phyloP scores from a whole-genome alignment of 2,888 invertebrate species.

The Pediacus dermestoides region DNA sequence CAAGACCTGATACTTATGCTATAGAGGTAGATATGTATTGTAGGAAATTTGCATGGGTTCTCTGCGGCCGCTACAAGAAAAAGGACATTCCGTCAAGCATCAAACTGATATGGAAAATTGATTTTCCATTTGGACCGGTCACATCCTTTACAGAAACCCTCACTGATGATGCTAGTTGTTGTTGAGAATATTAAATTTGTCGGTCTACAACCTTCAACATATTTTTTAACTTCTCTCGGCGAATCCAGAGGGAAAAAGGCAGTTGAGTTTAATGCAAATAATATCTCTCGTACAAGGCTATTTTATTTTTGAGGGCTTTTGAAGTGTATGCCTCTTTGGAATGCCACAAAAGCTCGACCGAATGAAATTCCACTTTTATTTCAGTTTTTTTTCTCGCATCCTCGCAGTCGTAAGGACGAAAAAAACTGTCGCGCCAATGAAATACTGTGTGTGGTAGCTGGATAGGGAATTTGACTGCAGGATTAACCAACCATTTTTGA shows the following conservation, averaged over 20 bases:
- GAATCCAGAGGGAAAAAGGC: not conserved
- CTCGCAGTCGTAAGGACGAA: too few species aligned
- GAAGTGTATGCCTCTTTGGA: constrained; percentile 33
- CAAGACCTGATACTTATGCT: constrained; percentile 9
- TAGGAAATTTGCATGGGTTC: constrained; percentile 8
- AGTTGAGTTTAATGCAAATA: constrained; percentile 26
- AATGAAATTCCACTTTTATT: constrained; percentile 30
- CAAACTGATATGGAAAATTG: too few species aligned
- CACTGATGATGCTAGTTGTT: too few species aligned
- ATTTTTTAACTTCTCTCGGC: too few species aligned
- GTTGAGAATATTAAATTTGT: constrained; percentile 9
- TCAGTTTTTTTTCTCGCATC: constrained; percentile 18
- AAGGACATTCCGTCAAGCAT: not conserved
- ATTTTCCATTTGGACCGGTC: constrained; percentile 2
- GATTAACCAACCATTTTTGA: too few species aligned
- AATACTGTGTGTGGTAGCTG: too few species aligned
- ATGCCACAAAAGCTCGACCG: constrained; percentile 32
- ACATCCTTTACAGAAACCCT: not conserved
- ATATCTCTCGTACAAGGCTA: constrained; percentile 30
- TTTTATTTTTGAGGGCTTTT: constrained; percentile 31
- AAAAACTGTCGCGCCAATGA: too few species aligned
- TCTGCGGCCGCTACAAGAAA: not conserved
- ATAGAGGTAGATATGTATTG: not conserved
- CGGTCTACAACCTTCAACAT: too few species aligned
- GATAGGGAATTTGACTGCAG: too few species aligned